phyloP scores from a whole-genome alignment of 2,113 vertebrate genomes.

The Athene noctua region DNA sequence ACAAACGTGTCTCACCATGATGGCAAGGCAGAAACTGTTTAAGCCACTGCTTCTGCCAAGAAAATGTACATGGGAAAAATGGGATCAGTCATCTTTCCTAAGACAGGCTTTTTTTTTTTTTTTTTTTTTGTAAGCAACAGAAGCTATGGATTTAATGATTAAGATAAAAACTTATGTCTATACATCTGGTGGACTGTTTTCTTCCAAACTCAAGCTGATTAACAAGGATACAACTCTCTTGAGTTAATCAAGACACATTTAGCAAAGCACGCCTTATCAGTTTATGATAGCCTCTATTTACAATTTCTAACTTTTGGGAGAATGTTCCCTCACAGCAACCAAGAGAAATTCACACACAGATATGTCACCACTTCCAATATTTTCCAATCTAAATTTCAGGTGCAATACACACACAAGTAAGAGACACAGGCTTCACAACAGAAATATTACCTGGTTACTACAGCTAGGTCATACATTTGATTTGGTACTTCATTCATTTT shows the following conservation, averaged over 20 bases:
- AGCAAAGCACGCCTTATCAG: background rate
- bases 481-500: background rate
- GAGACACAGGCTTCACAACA: background rate
- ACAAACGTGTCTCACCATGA: background rate
- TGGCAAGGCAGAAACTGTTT: conserved; percentile 35
- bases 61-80: conserved; percentile 52
- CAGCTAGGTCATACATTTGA: background rate
- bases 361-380: background rate
- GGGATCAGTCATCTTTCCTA: conserved; percentile 23
- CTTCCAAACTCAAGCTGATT: conserved; percentile 50
- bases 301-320: background rate
- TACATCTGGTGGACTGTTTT: conserved; percentile 52
- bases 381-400: background rate
- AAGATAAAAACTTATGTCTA: conserved; percentile 64
- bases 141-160: conserved; percentile 61
- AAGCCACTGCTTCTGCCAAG: conserved; percentile 32
- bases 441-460: background rate
- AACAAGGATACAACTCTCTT: background rate
- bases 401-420: background rate
- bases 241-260: background rate
- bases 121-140: conserved; percentile 23
- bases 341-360: background rate
- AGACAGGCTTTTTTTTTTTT: background rate
- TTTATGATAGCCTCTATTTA: background rate
- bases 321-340: background rate